A percentile compares a stretch with the other conserved stretches of the same genome.
phyloP scores from a whole-genome alignment of 2,797 vertebrate species.

The Loris lydekkerianus region DNA sequence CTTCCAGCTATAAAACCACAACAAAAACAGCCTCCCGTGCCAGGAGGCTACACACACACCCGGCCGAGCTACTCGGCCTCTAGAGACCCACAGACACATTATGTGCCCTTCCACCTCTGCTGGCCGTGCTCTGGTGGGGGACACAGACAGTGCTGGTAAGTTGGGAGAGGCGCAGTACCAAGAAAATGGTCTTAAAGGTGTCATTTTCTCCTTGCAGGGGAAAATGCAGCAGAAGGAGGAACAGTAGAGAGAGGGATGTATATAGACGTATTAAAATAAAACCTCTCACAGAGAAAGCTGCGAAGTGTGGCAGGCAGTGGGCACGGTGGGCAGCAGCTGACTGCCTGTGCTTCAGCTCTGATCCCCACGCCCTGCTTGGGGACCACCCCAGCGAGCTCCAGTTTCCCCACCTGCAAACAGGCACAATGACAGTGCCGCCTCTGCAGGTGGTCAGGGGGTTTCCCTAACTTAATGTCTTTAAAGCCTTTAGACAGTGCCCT shows the following conservation, averaged over 20 bases:
- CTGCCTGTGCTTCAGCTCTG: too few relatives aligned
- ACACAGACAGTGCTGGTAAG: neutral
- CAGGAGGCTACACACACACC: neutral
- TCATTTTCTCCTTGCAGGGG: too few relatives aligned
- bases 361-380: neutral
- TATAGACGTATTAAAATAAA: neutral
- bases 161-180: neutral
- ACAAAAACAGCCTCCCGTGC: neutral
- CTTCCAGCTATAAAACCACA: neutral
- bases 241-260: neutral
- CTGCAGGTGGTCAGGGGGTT: too few relatives aligned
- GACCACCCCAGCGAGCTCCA: rapidly evolving
- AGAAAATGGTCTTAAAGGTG: neutral
- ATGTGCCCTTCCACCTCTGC: neutral
- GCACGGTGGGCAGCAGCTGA: too few relatives aligned
- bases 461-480: neutral
- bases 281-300: too few relatives aligned
- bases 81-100: neutral
- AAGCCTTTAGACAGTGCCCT: neutral
- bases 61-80: too few relatives aligned
- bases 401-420: neutral
- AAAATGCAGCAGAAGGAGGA: neutral
- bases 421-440: neutral
- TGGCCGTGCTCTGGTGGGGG: neutral
- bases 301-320: neutral